Conservation (phyloP, 2,888 invertebrate genomes). For the Drosophila testacea region DNA sequence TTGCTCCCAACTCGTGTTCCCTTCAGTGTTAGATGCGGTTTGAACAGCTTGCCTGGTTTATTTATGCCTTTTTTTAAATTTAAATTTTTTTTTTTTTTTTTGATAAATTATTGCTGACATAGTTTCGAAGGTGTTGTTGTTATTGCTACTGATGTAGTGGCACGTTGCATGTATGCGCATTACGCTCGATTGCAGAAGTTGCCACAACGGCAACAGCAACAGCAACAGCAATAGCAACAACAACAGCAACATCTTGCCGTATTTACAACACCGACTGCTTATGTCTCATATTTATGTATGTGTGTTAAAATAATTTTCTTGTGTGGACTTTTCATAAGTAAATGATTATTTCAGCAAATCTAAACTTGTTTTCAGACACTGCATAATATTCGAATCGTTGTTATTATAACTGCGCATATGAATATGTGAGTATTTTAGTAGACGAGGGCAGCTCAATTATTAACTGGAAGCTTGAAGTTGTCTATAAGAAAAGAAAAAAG, state of each 20-base stretch:
- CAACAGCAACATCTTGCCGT: conserved; percentile 67
- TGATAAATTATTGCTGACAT: conserved; percentile 68
- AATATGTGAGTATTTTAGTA: conserved; percentile 43
- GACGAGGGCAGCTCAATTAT: conserved; percentile 41
- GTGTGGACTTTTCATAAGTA: conserved; percentile 51
- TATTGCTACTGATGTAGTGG: conserved; percentile 52
- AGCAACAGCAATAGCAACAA: conserved; percentile 52
- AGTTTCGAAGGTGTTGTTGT: conserved; percentile 58
- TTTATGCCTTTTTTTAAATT: conserved; percentile 46
- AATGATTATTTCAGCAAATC: conserved; percentile 65
- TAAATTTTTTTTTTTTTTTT: conserved; percentile 27
- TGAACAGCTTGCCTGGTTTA: conserved; percentile 63
- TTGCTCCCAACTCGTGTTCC: conserved; percentile 58
- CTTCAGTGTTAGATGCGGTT: conserved; percentile 65
- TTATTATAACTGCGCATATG: conserved; percentile 65
- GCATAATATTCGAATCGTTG: conserved; percentile 59
- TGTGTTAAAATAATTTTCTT: conserved; percentile 34
- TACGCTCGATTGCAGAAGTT: conserved; percentile 75
- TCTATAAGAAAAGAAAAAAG: not conserved
- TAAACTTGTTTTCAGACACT: conserved; percentile 68
- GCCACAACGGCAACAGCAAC: conserved; percentile 61
- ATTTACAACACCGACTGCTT: conserved; percentile 58
- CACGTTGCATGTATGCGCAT: conserved; percentile 73
- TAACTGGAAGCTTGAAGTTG: not conserved
- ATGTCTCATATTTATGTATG: conserved; percentile 34